Conservation (phyloP, 2,113 vertebrate species). For the Cyrtonyx montezumae region DNA sequence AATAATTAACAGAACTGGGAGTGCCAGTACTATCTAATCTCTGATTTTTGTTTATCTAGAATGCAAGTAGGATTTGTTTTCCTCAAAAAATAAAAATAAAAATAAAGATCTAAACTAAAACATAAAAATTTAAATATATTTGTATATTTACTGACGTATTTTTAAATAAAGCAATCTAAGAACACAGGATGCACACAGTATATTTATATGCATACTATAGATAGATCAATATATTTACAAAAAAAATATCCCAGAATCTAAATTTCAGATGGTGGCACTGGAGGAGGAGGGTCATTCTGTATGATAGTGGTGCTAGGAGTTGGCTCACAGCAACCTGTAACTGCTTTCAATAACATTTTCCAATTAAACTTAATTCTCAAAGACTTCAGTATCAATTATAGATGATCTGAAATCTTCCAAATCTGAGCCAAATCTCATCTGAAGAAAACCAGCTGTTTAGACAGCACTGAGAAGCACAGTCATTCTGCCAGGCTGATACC, state of each 20-base stretch:
- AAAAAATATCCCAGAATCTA: neutral
- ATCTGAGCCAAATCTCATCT: neutral
- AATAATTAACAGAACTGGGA: constrained; percentile 40
- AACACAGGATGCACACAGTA: neutral
- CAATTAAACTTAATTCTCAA: neutral
- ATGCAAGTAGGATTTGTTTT: neutral
- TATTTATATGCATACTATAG: neutral
- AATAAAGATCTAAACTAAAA: neutral
- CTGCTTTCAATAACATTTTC: constrained; percentile 8
- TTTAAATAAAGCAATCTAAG: neutral
- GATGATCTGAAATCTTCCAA: neutral
- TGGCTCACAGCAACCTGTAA: neutral
- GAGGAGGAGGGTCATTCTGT: neutral
- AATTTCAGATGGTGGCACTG: neutral
- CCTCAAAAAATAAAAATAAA: neutral
- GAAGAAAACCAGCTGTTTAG: neutral
- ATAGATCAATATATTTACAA: neutral
- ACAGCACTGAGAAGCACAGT: neutral
- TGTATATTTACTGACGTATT: neutral
- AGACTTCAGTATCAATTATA: neutral
- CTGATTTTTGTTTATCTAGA: constrained; percentile 11
- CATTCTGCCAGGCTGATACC: neutral
- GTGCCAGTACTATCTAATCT: neutral
- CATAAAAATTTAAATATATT: neutral
- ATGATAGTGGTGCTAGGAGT: neutral